Percentiles rank a stretch among this genome's conserved stretches.
Conservation (phyloP, 2,888 invertebrate species). For the Phanerotoma sp. region DNA sequence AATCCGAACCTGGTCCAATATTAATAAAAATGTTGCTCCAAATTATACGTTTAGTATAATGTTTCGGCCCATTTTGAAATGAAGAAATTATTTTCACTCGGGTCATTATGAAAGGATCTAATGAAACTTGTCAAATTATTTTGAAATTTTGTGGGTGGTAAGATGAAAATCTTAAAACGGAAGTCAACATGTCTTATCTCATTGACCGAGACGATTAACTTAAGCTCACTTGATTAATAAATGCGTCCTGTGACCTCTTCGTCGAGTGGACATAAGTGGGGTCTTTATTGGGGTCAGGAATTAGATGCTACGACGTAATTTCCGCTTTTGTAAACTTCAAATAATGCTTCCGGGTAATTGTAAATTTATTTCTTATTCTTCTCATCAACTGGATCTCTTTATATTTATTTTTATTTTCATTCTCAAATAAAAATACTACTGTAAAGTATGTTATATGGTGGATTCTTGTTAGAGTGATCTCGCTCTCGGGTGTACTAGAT, state of each 20-base stretch:
- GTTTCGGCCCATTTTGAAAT: too few species aligned
- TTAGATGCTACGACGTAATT: conserved; percentile 2
- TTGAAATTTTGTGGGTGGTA: not conserved
- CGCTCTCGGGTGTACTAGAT: conserved; percentile 11
- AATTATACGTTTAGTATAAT: too few species aligned
- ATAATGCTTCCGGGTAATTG: too few species aligned
- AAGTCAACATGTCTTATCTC: conserved; percentile 35
- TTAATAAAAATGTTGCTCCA: too few species aligned
- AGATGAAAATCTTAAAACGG: conserved; percentile 31
- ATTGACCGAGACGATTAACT: conserved; percentile 30
- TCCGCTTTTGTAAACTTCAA: conserved; percentile 2
- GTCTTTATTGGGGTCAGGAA: not conserved
- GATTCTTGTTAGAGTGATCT: not conserved
- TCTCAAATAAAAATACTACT: too few species aligned
- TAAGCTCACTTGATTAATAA: conserved; percentile 23
- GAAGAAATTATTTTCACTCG: too few species aligned
- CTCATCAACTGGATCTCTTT: too few species aligned
- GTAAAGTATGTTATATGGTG: too few species aligned
- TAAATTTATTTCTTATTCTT: too few species aligned
- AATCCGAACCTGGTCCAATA: too few species aligned
- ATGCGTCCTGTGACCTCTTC: conserved; percentile 29
- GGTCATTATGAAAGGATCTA: too few species aligned
- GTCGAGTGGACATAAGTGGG: not conserved
- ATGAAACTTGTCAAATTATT: not conserved
- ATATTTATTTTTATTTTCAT: too few species aligned